Base-by-base conservation (phyloP, 64 coral and sea anemone genomes). In the Montipora efflorescens region DNA sequence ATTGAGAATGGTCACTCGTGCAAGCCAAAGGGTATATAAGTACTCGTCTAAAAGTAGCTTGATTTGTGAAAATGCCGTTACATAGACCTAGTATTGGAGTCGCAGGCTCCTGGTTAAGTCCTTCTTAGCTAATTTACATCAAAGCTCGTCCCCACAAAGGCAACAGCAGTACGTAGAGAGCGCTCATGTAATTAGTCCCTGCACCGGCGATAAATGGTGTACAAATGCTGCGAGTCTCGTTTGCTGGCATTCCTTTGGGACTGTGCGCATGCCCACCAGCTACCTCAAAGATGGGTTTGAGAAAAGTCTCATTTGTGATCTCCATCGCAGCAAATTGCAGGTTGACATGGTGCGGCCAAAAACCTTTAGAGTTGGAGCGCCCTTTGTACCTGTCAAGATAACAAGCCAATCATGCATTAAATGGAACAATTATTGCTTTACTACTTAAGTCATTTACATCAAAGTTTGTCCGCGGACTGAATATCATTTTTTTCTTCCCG, bases 301-400 rank as follows among this genome's bases (percentile, higher is more conserved):
- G 82, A 21, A 23, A 50, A 11, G 19, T 20, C 82, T 51, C 64
- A 72, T 86, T 15, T 5, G 47, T 86, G 20, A 86, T 86, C 66
- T 86, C 82, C 19, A 19, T 13, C 1, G 82, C 62, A 49, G 64
- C 64, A 43, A 49, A 86, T 25, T 86, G 82, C 47, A 72, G 44
- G 66, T 86, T 86, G 66, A 86, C 47, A 28, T 86, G 18, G 67
- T 71, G 82, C 22, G 82, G 82, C 82, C 82, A 86, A 51, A 86
- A 86, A 2, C 82, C 66, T 2, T 86, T 7, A 5, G 64, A 20
- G 16, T 86, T 16, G 28, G 22, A n/a, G n/a, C 9, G 19, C 4
- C 44, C 66, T 50, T 70, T 47, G 61, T 70, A 13, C 19, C 82
- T 86, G 46, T 18, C 48, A 50, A 59, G 47, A 22, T 71, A 71